Percentiles rank a stretch among this genome's conserved stretches.
Conservation (phyloP, 2,113 vertebrate genomes). For the Parotia lawesii region DNA sequence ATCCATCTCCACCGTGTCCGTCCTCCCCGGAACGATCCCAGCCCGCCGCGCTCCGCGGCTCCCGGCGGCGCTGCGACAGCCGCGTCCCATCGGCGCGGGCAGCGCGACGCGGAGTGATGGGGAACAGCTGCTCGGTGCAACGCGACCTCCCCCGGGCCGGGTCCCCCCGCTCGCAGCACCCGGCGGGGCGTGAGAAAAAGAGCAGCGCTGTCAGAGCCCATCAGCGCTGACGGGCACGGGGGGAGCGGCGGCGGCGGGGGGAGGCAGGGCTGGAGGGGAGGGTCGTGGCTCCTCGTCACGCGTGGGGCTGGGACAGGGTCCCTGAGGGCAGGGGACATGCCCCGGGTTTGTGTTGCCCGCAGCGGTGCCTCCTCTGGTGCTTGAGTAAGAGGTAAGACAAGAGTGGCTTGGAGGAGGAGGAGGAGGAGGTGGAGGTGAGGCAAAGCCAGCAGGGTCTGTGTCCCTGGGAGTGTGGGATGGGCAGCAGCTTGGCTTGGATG, state of each 20-base stretch:
- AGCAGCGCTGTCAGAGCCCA: constrained; percentile 79
- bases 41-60: neutral
- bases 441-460: neutral
- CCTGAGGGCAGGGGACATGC: rapidly evolving
- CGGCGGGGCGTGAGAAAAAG: constrained; percentile 73
- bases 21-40: rapidly evolving
- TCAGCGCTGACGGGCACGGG: constrained; percentile 57
- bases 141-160: neutral
- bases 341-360: rapidly evolving
- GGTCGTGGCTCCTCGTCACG: rapidly evolving
- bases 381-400: rapidly evolving
- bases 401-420: neutral
- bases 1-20: rapidly evolving
- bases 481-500: neutral
- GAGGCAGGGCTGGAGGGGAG: rapidly evolving
- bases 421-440: neutral
- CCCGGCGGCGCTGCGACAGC: neutral
- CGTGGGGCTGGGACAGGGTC: rapidly evolving
- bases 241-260: rapidly evolving
- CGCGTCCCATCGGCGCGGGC: neutral
- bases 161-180: neutral
- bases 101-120: neutral
- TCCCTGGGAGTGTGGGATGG: rapidly evolving
- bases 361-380: rapidly evolving
- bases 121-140: constrained; percentile 46